These are phyloP conservation scores for Bothrops jararaca DNA, from an alignment of 2,113 vertebrate species.

Conservation along the genomic window DNA sequence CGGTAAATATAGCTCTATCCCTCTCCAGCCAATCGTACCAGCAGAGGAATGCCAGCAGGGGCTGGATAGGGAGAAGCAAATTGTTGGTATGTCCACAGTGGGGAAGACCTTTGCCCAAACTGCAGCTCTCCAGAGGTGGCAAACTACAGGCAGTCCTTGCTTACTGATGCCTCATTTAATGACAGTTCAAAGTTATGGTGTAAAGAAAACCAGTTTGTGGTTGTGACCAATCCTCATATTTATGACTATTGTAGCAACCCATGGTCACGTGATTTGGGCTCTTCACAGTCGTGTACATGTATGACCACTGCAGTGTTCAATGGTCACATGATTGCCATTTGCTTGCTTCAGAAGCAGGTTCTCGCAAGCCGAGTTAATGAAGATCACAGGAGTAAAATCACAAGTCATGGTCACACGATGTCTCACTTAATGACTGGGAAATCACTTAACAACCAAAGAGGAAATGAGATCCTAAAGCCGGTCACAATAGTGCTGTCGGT, in stretches of 20 bases:
- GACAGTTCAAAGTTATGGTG: not conserved
- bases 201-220: not conserved
- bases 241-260: not conserved
- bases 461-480: not conserved
- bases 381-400: not conserved
- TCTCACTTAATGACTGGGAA: not conserved
- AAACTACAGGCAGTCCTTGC: not conserved
- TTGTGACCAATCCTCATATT: not conserved
- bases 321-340: not conserved
- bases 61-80: not conserved
- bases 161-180: not conserved
- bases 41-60: not conserved
- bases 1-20: not conserved
- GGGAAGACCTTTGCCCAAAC: not conserved
- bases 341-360: not conserved
- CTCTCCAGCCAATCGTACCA: not conserved
- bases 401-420: not conserved
- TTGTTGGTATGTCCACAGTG: not conserved
- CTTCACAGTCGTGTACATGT: not conserved
- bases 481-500: not conserved
- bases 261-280: not conserved
- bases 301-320: not conserved
- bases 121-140: not conserved
- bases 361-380: not conserved
- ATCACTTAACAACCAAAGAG: not conserved